These are phyloP conservation scores for Ichneumon xanthorius DNA, from an alignment of 2,888 invertebrate genomes.

Conservation along the genomic window DNA sequence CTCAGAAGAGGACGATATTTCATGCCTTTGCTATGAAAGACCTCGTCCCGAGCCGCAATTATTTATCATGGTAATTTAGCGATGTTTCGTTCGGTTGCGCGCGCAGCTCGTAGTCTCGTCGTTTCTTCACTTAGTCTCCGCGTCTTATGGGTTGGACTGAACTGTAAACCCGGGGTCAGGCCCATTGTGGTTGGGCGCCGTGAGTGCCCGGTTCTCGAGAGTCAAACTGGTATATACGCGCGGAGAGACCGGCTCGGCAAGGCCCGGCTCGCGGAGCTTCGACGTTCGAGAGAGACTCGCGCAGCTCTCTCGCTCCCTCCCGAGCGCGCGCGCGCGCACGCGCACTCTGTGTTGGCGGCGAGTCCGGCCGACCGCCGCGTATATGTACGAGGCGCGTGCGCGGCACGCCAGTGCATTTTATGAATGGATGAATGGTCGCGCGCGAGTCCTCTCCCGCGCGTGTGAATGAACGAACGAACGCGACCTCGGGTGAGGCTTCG, in stretches of 20 bases:
- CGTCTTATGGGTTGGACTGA: constrained; percentile 56
- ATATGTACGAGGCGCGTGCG: constrained; percentile 71
- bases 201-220: constrained; percentile 46
- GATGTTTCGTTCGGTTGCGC: constrained; percentile 38
- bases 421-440: constrained; percentile 77
- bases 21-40: constrained; percentile 52
- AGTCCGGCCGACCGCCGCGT: constrained; percentile 18
- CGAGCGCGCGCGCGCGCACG: neutral
- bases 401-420: constrained; percentile 75
- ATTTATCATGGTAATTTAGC: constrained; percentile 66
- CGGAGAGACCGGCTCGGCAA: constrained; percentile 47
- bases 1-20: constrained; percentile 47
- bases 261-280: constrained; percentile 13
- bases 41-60: constrained; percentile 38
- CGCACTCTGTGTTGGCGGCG: constrained; percentile 23
- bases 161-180: constrained; percentile 67
- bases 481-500: constrained; percentile 70
- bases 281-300: neutral
- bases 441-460: constrained; percentile 50
- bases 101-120: constrained; percentile 22
- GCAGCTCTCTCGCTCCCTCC: neutral
- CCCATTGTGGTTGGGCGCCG: constrained; percentile 64
- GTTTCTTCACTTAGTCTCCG: constrained; percentile 56
- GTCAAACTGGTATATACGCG: constrained; percentile 46
- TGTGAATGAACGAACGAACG: constrained; percentile 75